Conservation (phyloP, 2,797 vertebrate species). For the Labeo calbasu region DNA sequence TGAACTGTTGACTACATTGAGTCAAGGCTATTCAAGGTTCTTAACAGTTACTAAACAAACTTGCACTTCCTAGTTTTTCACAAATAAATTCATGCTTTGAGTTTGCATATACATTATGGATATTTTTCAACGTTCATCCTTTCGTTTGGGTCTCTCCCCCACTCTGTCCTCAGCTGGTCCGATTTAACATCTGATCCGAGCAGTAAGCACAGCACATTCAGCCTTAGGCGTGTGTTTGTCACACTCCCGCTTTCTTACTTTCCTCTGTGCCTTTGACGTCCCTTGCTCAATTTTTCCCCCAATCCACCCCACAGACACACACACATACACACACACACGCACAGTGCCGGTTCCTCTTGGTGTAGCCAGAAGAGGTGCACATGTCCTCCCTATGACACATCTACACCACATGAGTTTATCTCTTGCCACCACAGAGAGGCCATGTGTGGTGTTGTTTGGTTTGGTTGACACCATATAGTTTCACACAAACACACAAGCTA, state of each 20-base stretch:
- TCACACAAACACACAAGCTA: background rate
- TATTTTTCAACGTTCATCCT: background rate
- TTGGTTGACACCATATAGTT: slow-evolving; percentile 16
- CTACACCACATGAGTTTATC: slow-evolving; percentile 28
- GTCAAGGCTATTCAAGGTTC: background rate
- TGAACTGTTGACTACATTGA: background rate
- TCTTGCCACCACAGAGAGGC: slow-evolving; percentile 37
- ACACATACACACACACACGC: background rate
- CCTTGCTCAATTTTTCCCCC: background rate
- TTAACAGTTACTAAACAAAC: background rate
- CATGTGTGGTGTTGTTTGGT: slow-evolving; percentile 45
- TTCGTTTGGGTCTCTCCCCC: background rate
- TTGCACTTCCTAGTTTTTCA: background rate
- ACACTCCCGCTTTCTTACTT: slow-evolving; percentile 20
- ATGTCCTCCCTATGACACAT: slow-evolving; percentile 28
- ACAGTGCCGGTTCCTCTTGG: background rate
- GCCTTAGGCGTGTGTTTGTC: slow-evolving; percentile 9
- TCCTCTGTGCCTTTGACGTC: background rate
- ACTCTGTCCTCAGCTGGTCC: background rate
- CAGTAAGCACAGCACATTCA: slow-evolving; percentile 18
- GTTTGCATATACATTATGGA: background rate
- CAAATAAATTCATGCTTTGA: slow-evolving; percentile 4
- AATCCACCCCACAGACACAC: background rate
- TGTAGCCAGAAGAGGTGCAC: slow-evolving; percentile 22
- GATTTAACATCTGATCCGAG: slow-evolving; percentile 13